These are phyloP conservation scores for Tauraco hartlaubi DNA, from an alignment of 2,797 vertebrate species.

Conservation along the genomic window DNA sequence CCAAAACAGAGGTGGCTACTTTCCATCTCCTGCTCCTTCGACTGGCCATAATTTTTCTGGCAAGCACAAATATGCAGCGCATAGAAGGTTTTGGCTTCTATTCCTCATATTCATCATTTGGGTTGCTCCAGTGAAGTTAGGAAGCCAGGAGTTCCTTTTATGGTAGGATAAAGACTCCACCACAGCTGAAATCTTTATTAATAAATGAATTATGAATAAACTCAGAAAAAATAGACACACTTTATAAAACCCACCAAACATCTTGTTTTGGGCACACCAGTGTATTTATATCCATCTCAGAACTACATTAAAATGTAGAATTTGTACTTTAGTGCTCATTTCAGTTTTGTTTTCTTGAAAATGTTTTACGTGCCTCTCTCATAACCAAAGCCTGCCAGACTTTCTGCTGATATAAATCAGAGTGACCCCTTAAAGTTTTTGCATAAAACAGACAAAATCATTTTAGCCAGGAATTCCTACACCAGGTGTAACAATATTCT, in stretches of 20 bases:
- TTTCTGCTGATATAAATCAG: neutral
- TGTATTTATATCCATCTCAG: neutral
- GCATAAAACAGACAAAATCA: neutral
- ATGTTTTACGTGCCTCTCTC: neutral
- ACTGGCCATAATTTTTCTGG: constrained; percentile 49
- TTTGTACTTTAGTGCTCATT: neutral
- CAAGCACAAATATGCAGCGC: neutral
- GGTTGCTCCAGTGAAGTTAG: neutral
- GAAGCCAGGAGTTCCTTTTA: constrained; percentile 24
- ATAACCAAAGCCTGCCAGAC: neutral
- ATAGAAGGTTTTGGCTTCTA: constrained; percentile 57
- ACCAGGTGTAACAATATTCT: neutral
- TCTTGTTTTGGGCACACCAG: neutral
- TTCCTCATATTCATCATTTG: constrained; percentile 47
- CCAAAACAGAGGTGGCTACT: constrained; percentile 44
- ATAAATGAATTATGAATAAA: constrained; percentile 58
- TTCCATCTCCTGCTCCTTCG: constrained; percentile 16
- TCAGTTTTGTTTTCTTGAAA: neutral
- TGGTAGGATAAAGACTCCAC: constrained; percentile 30
- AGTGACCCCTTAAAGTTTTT: neutral
- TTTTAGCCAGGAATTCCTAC: neutral
- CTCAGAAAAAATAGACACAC: neutral
- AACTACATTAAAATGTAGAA: neutral
- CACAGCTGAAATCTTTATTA: constrained; percentile 53
- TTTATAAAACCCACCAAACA: neutral